These are phyloP conservation scores for Hydrolagus colliei DNA, from an alignment of 2,797 vertebrate genomes.

Conservation along the genomic window DNA sequence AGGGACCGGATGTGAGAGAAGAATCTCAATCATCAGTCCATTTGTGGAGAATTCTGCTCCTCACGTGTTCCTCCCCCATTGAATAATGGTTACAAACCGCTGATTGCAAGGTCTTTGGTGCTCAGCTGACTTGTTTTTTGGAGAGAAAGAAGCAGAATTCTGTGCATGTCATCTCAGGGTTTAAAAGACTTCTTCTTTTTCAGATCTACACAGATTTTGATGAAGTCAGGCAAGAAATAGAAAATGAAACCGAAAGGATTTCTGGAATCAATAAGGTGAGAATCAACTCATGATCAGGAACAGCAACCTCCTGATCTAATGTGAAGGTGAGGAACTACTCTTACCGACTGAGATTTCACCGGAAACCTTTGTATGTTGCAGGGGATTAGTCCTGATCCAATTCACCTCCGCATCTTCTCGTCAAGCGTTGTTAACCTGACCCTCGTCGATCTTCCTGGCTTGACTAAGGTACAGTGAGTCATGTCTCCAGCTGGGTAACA, in stretches of 20 bases:
- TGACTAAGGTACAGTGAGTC: slow-evolving; percentile 81
- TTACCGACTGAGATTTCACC: no score
- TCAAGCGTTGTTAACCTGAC: slow-evolving; percentile 94
- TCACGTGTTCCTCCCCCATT: neutral
- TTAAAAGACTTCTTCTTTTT: slow-evolving; percentile 36
- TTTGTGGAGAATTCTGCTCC: neutral
- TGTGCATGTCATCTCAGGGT: slow-evolving; percentile 16
- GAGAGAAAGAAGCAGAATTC: neutral
- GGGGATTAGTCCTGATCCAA: slow-evolving; percentile 95
- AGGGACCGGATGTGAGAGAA: no score
- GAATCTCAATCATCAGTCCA: neutral
- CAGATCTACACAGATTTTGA: slow-evolving; percentile 93
- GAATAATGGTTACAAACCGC: neutral
- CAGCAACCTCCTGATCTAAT: neutral
- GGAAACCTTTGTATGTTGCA: slow-evolving; percentile 43
- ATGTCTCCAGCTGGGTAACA: neutral
- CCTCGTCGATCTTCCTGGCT: slow-evolving; percentile 93
- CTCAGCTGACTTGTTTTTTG: neutral
- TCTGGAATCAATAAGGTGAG: slow-evolving; percentile 94
- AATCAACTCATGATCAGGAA: neutral
- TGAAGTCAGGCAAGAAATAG: slow-evolving; percentile 97
- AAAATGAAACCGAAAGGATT: slow-evolving; percentile 88
- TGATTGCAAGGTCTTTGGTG: neutral
- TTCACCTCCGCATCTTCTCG: slow-evolving; percentile 96
- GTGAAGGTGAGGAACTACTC: no score